Conservation (phyloP, 2,113 vertebrate genomes). For the Hemibagrus wyckioides region DNA sequence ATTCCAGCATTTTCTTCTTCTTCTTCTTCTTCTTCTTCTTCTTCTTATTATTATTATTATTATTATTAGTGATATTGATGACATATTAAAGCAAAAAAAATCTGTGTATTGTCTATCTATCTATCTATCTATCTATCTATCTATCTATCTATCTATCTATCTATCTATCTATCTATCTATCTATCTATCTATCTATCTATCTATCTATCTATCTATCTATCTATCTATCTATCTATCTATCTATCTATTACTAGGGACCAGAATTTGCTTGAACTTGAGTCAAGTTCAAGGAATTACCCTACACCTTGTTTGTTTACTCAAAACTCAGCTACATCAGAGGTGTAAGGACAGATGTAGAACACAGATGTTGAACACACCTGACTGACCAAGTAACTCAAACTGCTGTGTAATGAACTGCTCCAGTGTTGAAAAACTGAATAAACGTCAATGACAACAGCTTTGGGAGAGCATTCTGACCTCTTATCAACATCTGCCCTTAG, state of each 20-base stretch:
- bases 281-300: neutral
- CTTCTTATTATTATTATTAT: too few species aligned
- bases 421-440: neutral
- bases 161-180: too few species aligned
- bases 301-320: neutral
- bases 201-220: neutral
- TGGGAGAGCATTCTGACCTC: neutral
- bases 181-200: too few species aligned
- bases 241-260: neutral
- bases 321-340: neutral
- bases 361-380: neutral
- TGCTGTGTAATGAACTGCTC: neutral
- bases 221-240: neutral
- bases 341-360: neutral
- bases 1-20: neutral
- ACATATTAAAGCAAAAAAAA: too few species aligned
- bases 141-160: too few species aligned
- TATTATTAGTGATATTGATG: too few species aligned
- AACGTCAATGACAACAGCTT: neutral
- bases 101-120: too few species aligned
- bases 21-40: too few species aligned
- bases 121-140: too few species aligned
- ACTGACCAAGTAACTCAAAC: neutral
- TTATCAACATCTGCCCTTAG: neutral
- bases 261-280: neutral